Percentiles rank a stretch among this genome's conserved stretches.
phyloP scores from a whole-genome alignment of 2,113 vertebrate species.

The Phalacrocorax pelagicus region DNA sequence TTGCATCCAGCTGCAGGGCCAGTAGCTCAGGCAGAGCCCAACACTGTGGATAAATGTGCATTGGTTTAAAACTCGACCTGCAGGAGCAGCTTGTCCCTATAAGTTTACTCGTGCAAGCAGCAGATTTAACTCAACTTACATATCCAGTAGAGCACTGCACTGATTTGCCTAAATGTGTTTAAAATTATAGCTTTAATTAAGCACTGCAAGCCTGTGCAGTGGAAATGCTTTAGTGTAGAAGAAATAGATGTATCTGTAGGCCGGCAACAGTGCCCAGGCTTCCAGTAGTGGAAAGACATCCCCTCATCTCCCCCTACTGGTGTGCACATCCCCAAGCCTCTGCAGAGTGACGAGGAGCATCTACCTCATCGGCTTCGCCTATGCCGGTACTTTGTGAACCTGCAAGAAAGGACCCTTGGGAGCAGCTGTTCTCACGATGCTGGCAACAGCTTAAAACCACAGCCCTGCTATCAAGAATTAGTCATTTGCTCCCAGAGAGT shows the following conservation, averaged over 20 bases:
- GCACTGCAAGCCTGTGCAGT: background rate
- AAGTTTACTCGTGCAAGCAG: background rate
- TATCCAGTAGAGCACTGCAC: background rate
- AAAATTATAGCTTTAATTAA: slow-evolving; percentile 12
- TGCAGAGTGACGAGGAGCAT: background rate
- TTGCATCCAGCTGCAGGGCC: slow-evolving; percentile 51
- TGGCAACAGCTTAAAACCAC: slow-evolving; percentile 24
- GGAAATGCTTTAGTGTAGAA: background rate
- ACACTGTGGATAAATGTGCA: background rate
- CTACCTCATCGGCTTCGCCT: background rate
- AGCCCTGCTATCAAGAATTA: slow-evolving; percentile 17
- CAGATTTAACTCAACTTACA: background rate
- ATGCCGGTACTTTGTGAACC: background rate
- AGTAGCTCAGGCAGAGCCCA: slow-evolving; percentile 22
- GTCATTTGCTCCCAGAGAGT: slow-evolving; percentile 36
- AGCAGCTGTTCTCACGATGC: slow-evolving; percentile 32
- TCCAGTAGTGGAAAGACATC: slow-evolving; percentile 19
- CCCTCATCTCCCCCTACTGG: slow-evolving; percentile 43
- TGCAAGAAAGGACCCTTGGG: background rate
- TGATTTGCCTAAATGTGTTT: background rate
- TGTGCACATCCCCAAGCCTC: background rate
- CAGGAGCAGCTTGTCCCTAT: background rate
- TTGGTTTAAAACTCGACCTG: background rate
- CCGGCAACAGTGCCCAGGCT: background rate
- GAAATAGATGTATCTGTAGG: background rate